phyloP scores from a whole-genome alignment of 2,113 vertebrate species.

The Pteropus alecto region DNA sequence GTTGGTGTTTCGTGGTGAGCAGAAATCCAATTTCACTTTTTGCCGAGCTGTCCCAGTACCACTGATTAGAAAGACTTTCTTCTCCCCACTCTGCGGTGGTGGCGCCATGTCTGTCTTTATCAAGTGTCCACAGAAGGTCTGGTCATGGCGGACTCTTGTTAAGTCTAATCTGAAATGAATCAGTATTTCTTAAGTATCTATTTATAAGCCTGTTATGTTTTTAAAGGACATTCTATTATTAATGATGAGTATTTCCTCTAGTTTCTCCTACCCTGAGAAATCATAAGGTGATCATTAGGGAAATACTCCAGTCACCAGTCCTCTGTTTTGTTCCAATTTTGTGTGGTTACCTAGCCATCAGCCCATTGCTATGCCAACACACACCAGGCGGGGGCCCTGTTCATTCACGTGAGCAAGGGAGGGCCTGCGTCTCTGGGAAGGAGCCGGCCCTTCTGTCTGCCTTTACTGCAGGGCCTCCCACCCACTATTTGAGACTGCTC shows the following conservation, averaged over 20 bases:
- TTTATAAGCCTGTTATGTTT: background rate
- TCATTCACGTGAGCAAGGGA: rapidly evolving
- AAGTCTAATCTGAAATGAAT: background rate
- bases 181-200: background rate
- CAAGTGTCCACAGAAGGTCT: background rate
- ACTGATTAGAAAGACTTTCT: background rate
- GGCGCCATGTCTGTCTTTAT: too few species aligned
- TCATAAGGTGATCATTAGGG: background rate
- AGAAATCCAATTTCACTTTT: background rate
- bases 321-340: background rate
- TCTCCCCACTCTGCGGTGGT: too few species aligned
- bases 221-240: background rate
- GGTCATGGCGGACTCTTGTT: background rate
- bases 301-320: background rate
- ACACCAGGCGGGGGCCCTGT: background rate
- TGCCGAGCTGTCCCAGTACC: background rate
- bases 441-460: background rate
- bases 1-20: background rate
- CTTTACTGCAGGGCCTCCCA: background rate
- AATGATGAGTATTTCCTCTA: background rate
- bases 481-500: background rate
- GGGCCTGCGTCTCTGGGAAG: background rate
- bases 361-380: background rate
- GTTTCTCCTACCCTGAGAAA: background rate
- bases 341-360: background rate